Evolutionary conservation across 2,888 invertebrate genomes (phyloP).

Genomic region (Orthosia gracilis): DNA sequence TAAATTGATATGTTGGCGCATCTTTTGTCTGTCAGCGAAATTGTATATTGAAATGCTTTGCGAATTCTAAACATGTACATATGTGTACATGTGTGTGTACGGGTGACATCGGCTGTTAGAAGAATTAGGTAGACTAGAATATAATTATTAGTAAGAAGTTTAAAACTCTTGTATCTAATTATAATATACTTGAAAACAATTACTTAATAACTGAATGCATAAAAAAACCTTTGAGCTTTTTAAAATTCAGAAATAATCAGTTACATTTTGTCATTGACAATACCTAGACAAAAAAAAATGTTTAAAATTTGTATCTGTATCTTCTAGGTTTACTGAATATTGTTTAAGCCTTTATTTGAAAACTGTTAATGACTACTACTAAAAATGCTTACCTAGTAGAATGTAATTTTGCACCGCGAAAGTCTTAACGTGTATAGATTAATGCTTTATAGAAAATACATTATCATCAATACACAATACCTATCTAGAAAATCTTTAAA

Average conservation of each 20-base stretch:
- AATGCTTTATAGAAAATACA: too few species aligned
- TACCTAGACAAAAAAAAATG: not conserved
- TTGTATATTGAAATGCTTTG: slow-evolving; percentile 13
- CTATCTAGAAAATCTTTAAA: too few species aligned
- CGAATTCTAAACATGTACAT: slow-evolving; percentile 5
- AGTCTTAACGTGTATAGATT: not conserved
- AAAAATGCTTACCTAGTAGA: not conserved
- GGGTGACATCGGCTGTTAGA: not conserved
- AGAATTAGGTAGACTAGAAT: too few species aligned
- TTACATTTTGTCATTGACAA: not conserved
- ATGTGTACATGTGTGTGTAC: not conserved
- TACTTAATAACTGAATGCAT: too few species aligned
- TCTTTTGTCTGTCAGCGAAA: slow-evolving; percentile 20
- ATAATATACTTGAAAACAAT: too few species aligned
- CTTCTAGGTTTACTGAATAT: not conserved
- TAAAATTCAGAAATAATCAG: not conserved
- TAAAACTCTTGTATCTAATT: too few species aligned
- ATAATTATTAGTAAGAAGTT: too few species aligned
- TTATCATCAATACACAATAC: too few species aligned
- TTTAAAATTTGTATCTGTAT: too few species aligned
- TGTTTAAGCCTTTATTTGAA: not conserved
- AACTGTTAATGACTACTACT: not conserved
- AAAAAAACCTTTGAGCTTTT: not conserved
- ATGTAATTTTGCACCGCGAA: slow-evolving; percentile 1
- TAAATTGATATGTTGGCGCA: not conserved